Base-by-base conservation (phyloP, 2,797 vertebrate genomes). In the Clarias pachynema region DNA sequence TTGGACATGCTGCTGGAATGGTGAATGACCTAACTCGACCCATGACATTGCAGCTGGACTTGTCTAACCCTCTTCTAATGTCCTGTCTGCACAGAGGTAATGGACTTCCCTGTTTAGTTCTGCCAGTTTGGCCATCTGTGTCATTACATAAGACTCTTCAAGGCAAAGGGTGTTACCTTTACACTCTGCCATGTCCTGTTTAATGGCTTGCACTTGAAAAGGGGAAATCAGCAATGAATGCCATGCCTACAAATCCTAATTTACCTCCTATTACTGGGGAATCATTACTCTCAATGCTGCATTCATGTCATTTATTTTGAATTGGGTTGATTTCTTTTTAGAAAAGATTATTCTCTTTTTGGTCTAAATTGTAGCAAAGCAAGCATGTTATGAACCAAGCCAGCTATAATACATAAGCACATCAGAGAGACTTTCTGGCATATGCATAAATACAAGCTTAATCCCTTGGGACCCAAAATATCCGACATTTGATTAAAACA, bases 131-230 rank as follows among this genome's bases (percentile, higher is more conserved):
- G 53, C 20, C 62, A 79, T 34, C 70, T 73, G 57, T 59, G 18
- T 26, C 29, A 77, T 88, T 81, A 80, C 68, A 79, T 73, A 87
- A 82, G 68, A 85, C 20, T 56, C 53, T 56, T 73, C 53, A 81
- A 84, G 18, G 44, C 22, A 82, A 82, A 75, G 22, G 49, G 59
- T 26, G 18, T 84, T 57, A 31, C 44, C 53, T 44, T 78, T 78
- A 79, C 26, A 72, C 60, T 44, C 15, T 72, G 26, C 73, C 57
- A 81, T 83, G 68, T 57, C 29, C 49, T 86, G 63, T 66, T 24
- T 66, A 79, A 53, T 59, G 34, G 8, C 15, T 49, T 40, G 24
- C 26, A 82, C 22, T 53, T 78, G 56, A 80, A 82, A 53, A 49
- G n/a, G 4, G 9, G 29, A 60, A 84, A 74, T 22, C 59, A 66